These are phyloP conservation scores for Diacarnus erythraeanus DNA, from an alignment of 37 sponge, comb jelly and placozoan genomes.

Conservation along the genomic window DNA sequence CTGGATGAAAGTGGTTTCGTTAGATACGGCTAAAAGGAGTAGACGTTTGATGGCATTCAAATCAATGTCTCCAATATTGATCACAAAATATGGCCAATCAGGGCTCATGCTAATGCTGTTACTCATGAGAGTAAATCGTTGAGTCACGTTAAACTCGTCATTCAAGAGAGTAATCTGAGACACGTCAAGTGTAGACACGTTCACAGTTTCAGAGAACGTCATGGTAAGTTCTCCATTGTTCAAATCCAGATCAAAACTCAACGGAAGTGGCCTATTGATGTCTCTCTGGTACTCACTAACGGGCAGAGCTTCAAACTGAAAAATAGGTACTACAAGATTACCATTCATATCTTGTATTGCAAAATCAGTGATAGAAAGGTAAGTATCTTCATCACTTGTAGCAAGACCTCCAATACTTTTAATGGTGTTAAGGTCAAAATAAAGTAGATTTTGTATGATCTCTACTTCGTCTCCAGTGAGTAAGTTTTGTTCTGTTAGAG, in stretches of 20 bases:
- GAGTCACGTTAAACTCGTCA: constrained; percentile 17
- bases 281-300: constrained; percentile 44
- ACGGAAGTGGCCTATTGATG: constrained; percentile 56
- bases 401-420: constrained; percentile 68
- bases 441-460: constrained; percentile 48
- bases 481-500: constrained; percentile 39
- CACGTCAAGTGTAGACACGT: constrained; percentile 72
- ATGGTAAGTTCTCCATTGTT: constrained; percentile 55
- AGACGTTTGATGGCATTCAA: constrained; percentile 75
- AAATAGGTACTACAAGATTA: constrained; percentile 59
- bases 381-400: constrained; percentile 62
- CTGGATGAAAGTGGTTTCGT: constrained; percentile 62
- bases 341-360: constrained; percentile 82
- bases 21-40: constrained; percentile 44
- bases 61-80: constrained; percentile 65
- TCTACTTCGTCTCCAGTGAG: constrained; percentile 66
- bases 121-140: constrained; percentile 38
- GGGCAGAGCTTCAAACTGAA: constrained; percentile 30
- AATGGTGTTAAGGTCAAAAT: constrained; percentile 75
- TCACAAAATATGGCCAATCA: constrained; percentile 69
- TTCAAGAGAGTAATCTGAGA: constrained; percentile 52
- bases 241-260: constrained; percentile 77
- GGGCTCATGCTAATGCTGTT: constrained; percentile 44
- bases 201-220: constrained; percentile 86
- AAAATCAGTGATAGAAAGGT: constrained; percentile 44